phyloP scores from a whole-genome alignment of 2,888 invertebrate genomes.

The Pyrocoelia pectoralis region DNA sequence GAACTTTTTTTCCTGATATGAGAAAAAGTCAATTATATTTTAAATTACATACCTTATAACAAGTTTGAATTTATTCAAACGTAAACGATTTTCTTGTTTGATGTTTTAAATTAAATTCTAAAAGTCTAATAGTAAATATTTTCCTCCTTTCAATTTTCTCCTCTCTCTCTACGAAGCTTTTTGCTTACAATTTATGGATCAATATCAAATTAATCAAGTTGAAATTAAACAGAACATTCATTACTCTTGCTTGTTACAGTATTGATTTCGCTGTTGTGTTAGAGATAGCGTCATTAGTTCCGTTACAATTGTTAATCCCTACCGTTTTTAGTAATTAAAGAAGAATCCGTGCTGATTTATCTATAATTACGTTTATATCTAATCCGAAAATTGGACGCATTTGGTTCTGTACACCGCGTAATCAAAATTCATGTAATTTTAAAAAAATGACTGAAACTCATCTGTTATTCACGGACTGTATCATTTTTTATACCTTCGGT shows the following conservation, averaged over 20 bases:
- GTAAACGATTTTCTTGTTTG: conserved; percentile 1
- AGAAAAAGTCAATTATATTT: background rate
- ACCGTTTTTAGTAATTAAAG: background rate
- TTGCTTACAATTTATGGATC: background rate
- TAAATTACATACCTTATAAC: background rate
- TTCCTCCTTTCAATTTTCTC: background rate
- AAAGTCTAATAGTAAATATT: conserved; percentile 1
- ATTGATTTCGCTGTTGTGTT: background rate
- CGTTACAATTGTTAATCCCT: background rate
- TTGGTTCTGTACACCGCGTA: too few species aligned
- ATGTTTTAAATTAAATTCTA: background rate
- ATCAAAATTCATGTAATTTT: too few species aligned
- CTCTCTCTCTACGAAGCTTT: background rate
- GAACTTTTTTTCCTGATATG: background rate
- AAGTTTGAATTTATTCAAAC: background rate
- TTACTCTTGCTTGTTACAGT: background rate
- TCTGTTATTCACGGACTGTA: too few species aligned
- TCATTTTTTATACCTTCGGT: too few species aligned
- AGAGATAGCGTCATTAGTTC: background rate
- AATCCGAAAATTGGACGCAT: too few species aligned
- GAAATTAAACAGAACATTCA: background rate
- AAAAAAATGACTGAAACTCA: too few species aligned
- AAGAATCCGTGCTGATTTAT: background rate
- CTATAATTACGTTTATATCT: too few species aligned
- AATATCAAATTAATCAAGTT: conserved; percentile 1